Percentiles rank a stretch among this genome's conserved stretches.
Conservation (phyloP, 2,888 invertebrate species). For the Cephus sareptanus region DNA sequence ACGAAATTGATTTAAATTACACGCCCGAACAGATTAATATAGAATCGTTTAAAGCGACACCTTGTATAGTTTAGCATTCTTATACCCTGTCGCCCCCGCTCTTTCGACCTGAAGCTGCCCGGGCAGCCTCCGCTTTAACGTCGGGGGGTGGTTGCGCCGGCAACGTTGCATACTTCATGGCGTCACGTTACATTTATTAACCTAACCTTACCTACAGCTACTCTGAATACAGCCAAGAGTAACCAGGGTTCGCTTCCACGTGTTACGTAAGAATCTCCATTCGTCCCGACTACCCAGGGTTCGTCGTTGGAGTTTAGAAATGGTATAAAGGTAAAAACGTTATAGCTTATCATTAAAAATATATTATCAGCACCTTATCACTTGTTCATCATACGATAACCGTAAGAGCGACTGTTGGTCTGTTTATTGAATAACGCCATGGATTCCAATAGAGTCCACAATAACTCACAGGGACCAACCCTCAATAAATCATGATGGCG, state of each 20-base stretch:
- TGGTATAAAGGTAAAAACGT: not conserved
- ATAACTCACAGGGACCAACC: not conserved
- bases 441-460: not conserved
- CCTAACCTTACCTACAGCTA: not conserved
- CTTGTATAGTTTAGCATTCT: constrained; percentile 13
- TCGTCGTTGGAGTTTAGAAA: not conserved
- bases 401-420: not conserved
- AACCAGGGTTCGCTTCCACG: not conserved
- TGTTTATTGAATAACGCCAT: not conserved
- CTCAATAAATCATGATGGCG: not conserved
- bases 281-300: not conserved
- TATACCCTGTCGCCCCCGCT: constrained; percentile 43
- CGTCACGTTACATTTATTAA: constrained; percentile 48
- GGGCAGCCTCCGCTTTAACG: not conserved
- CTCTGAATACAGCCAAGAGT: not conserved
- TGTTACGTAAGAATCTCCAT: not conserved
- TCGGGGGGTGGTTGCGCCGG: constrained; percentile 48
- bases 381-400: not conserved
- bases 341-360: not conserved
- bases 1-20: not conserved
- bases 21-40: not conserved
- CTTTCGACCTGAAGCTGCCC: constrained; percentile 30
- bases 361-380: not conserved
- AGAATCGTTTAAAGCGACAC: constrained; percentile 25
- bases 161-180: constrained; percentile 46